Base-by-base conservation (phyloP, 2,113 vertebrate species). In the Zosterops hypoxanthus region DNA sequence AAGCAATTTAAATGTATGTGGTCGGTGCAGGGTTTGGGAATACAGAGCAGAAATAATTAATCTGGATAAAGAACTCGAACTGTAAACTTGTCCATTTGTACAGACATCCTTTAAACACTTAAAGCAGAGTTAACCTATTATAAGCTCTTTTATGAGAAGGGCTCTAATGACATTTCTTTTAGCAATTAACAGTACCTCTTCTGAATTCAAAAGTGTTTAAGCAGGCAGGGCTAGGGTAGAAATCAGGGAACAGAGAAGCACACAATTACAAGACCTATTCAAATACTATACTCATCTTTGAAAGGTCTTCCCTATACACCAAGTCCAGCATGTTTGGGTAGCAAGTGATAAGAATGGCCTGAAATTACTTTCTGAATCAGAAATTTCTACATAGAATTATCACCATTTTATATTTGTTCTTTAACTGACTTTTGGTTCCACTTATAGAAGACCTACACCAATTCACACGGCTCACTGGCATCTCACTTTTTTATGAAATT, bases 271-370 rank as follows among this genome's bases (percentile, higher is more conserved):
- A 52, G 42, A 70, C 22, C 26, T 29, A 22, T 34, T 79, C 25
- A 78, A 87, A 82, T 6, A 60, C 56, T 6, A 2, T 9, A 36
- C 6, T 65, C 8, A 24, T 47, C 29, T 79, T 63, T 26, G 55
- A 47, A 60, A 64, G 20, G 28, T 25, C 8, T 14, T 75, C 82
- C 41, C 22, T 29, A 11, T 16, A 14, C 17, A 49, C 26, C 12
- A 68, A 47, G 16, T 29, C 29, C 34, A 60, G 0, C 0, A 22
- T 0, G 0, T 17, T 55, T 39, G 33, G 17, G 47, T 31, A 83
- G 31, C 11, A 69, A 61, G 9, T 8, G 21, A 55, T 29, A 57
- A 77, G 11, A 63, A 49, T 14, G 9, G 18, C 81, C 19, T 47
- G 34, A 83, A 92, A 47, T 56, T 16, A 33, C 44, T 16, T 92